These are phyloP conservation scores for Pycnonotus jocosus DNA, from an alignment of 2,113 vertebrate genomes.

Conservation along the genomic window DNA sequence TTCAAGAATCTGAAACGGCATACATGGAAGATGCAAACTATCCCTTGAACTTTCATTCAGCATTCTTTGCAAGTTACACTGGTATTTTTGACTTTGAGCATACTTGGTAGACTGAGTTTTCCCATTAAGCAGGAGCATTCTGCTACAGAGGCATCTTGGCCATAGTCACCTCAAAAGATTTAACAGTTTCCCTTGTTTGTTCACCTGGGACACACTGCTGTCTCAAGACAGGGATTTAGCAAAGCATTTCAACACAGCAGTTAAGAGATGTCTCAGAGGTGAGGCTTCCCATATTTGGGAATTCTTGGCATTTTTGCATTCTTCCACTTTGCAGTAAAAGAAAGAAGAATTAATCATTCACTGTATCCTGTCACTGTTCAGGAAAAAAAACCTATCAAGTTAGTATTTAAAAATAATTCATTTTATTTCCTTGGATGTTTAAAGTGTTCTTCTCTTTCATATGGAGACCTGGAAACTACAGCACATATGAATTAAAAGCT, in stretches of 20 bases:
- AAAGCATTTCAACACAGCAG: not conserved
- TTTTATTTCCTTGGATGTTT: not conserved
- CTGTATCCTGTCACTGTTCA: not conserved
- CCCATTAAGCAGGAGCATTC: not conserved
- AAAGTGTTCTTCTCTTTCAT: not conserved
- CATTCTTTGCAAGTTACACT: not conserved
- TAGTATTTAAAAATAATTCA: not conserved
- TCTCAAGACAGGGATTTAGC: not conserved
- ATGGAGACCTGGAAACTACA: not conserved
- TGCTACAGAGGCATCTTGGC: not conserved
- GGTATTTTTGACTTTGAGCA: not conserved
- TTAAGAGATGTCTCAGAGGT: not conserved
- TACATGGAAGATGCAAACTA: slow-evolving; percentile 11
- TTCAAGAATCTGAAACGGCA: slow-evolving; percentile 33
- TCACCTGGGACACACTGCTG: not conserved
- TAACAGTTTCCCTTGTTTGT: not conserved
- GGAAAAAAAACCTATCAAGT: not conserved
- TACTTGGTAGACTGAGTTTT: not conserved
- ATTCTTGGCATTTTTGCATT: not conserved
- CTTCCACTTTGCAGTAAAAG: not conserved
- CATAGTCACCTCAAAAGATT: not conserved
- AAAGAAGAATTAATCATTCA: not conserved
- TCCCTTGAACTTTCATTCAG: not conserved
- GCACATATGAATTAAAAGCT: not conserved
- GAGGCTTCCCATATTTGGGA: not conserved